These are phyloP conservation scores for Moxostoma hubbsi DNA, from an alignment of 2,797 vertebrate species.

Conservation along the genomic window DNA sequence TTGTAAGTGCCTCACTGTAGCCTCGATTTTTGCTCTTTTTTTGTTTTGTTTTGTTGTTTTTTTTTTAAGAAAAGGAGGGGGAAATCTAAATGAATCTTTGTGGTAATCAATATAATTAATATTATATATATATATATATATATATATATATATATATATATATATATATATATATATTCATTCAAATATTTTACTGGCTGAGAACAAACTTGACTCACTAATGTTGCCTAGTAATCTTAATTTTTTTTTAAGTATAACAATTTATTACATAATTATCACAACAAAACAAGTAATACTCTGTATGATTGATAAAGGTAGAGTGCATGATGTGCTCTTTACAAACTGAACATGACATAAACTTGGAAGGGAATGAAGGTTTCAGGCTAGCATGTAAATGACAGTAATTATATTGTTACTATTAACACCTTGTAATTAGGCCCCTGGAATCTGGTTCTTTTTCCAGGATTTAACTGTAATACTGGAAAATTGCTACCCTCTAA, in stretches of 20 bases:
- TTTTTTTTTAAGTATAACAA: neutral
- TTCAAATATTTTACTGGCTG: neutral
- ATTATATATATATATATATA: too few relatives aligned
- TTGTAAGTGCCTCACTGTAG: too few relatives aligned
- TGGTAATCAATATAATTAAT: too few relatives aligned
- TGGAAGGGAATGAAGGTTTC: constrained; percentile 87
- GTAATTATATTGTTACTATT: constrained; percentile 99
- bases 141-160: too few relatives aligned
- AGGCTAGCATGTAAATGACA: constrained; percentile 93
- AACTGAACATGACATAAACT: constrained; percentile 81
- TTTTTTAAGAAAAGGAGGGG: too few relatives aligned
- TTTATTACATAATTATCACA: neutral
- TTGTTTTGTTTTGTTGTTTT: too few relatives aligned
- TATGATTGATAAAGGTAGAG: constrained; percentile 46
- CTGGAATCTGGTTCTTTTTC: constrained; percentile 96
- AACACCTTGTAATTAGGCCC: constrained; percentile 99
- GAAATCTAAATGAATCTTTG: too few relatives aligned
- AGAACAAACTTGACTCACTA: neutral
- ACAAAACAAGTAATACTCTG: neutral
- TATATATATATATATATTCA: too few relatives aligned
- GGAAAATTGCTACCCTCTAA: constrained; percentile 97
- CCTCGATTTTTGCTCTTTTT: too few relatives aligned
- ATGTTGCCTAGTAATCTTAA: neutral
- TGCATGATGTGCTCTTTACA: constrained; percentile 74
- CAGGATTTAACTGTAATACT: constrained; percentile 97